Conservation (phyloP, 2,797 vertebrate species). For the Alectoris magna region DNA sequence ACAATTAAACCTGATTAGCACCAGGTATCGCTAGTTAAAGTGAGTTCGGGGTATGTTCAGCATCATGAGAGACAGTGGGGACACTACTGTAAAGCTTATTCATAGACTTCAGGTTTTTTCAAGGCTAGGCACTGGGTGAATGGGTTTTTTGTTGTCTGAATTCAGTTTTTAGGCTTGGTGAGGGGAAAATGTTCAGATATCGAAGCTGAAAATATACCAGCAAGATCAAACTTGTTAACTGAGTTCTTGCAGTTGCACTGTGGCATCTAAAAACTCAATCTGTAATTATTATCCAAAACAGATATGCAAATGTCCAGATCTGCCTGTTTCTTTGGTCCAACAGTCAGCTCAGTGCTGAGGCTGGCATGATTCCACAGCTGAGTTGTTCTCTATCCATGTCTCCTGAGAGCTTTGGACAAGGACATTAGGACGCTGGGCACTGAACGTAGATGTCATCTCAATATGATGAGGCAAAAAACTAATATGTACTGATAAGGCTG, state of each 20-base stretch:
- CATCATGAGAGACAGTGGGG: neutral
- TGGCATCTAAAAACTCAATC: neutral
- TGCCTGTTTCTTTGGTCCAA: neutral
- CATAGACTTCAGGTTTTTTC: neutral
- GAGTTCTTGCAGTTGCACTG: neutral
- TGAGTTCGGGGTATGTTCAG: neutral
- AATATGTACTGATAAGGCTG: neutral
- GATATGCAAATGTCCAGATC: neutral
- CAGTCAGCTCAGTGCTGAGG: accelerated
- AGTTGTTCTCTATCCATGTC: neutral
- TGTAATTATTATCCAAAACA: neutral
- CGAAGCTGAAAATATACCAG: neutral
- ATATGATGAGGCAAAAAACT: neutral
- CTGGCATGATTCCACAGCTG: neutral
- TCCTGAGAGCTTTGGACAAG: neutral
- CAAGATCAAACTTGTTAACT: neutral
- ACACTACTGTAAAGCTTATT: neutral
- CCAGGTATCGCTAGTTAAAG: slow-evolving; percentile 38
- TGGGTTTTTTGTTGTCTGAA: neutral
- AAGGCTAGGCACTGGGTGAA: neutral
- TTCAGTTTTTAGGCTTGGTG: neutral
- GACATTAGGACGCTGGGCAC: neutral
- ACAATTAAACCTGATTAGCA: slow-evolving; percentile 41
- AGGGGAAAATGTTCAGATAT: neutral
- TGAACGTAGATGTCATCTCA: neutral